phyloP scores from a whole-genome alignment of 2,113 vertebrate genomes.

The Castor canadensis region DNA sequence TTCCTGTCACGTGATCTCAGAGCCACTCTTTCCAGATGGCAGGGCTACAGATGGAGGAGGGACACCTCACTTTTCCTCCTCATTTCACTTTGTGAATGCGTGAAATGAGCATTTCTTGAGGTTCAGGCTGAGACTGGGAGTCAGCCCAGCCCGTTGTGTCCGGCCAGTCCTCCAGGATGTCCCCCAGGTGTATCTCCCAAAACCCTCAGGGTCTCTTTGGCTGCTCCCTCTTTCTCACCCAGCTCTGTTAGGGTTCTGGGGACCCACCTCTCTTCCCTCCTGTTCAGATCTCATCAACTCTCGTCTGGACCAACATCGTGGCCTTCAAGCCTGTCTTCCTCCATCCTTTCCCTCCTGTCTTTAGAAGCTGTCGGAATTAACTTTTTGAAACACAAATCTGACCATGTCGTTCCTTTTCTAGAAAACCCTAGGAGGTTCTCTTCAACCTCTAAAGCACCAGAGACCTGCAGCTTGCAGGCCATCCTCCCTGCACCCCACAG shows the following conservation, averaged over 20 bases:
- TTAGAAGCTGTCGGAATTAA: background rate
- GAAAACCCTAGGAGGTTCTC: background rate
- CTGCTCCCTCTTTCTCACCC: background rate
- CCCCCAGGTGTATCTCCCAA: background rate
- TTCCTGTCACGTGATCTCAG: background rate
- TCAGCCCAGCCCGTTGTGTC: background rate
- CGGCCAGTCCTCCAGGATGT: rapidly evolving
- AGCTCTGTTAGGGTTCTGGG: background rate
- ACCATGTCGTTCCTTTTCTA: background rate
- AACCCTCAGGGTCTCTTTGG: background rate
- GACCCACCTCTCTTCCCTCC: rapidly evolving
- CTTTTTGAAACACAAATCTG: background rate
- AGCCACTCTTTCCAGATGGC: background rate
- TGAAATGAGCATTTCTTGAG: background rate
- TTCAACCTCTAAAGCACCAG: background rate
- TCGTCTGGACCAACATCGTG: rapidly evolving
- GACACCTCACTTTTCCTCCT: too few species aligned
- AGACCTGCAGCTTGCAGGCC: background rate
- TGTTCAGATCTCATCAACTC: rapidly evolving
- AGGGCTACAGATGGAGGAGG: rapidly evolving
- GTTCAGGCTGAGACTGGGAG: background rate
- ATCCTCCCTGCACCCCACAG: rapidly evolving
- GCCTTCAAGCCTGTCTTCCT: rapidly evolving
- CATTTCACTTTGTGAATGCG: background rate
- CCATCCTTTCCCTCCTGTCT: background rate